Percentiles rank a stretch among this genome's conserved stretches.
phyloP scores from a whole-genome alignment of 2,797 vertebrate genomes.

The Martes flavigula region DNA sequence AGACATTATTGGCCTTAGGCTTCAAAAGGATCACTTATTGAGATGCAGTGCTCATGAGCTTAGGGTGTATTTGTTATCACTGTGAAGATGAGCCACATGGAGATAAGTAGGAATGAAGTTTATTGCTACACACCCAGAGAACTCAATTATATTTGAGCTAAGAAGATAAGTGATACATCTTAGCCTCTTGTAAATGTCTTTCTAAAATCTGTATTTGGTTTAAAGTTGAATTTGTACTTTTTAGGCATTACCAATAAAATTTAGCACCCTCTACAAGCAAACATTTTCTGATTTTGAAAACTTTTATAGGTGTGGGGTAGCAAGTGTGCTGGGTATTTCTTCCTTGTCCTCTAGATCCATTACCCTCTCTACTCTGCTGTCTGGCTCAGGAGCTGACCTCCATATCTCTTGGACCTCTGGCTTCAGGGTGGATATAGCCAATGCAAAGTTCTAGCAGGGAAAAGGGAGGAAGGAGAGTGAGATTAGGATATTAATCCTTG shows the following conservation, averaged over 20 bases:
- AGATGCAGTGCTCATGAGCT: neutral
- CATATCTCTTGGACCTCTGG: neutral
- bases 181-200: neutral
- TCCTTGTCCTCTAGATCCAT: neutral
- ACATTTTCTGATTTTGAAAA: conserved; percentile 36
- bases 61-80: neutral
- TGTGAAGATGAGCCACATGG: neutral
- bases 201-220: conserved; percentile 30
- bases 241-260: neutral
- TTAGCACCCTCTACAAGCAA: neutral
- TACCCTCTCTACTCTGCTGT: neutral
- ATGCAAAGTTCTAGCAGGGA: neutral
- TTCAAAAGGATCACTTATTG: neutral
- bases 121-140: neutral
- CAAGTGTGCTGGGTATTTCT: neutral
- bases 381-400: neutral
- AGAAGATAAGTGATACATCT: neutral
- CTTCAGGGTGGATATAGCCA: neutral
- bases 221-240: neutral
- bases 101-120: neutral
- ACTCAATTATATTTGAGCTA: neutral
- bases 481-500: neutral
- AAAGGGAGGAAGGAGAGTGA: neutral
- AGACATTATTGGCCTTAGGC: neutral
- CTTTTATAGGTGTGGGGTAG: neutral